Conservation (phyloP, 1,140 invertebrate species). For the Archegozetes longisetosus region DNA sequence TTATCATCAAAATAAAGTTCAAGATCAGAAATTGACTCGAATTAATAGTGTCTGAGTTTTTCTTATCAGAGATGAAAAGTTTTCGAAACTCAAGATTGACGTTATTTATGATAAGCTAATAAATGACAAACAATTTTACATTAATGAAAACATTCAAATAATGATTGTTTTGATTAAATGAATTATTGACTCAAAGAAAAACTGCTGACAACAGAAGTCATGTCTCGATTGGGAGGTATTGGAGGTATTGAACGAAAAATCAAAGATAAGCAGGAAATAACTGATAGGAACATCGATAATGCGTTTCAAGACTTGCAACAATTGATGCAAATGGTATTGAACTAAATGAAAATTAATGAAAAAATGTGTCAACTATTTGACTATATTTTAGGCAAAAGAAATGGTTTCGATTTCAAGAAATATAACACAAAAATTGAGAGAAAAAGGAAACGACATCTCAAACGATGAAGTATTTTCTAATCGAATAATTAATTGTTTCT, state of each 20-base stretch:
- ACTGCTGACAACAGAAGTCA: no score
- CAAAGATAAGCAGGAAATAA: constrained; percentile 71
- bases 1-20: no score
- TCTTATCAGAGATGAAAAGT: no score
- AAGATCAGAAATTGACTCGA: no score
- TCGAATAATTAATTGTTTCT: constrained; percentile 7
- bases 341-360: not conserved
- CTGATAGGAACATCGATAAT: constrained; percentile 71
- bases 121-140: no score
- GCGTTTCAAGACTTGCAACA: constrained; percentile 91
- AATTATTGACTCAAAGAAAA: no score
- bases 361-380: constrained; percentile 4
- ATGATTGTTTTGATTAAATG: no score
- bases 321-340: constrained; percentile 64
- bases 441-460: constrained; percentile 86
- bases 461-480: constrained; percentile 69
- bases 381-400: constrained; percentile 51
- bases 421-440: constrained; percentile 83
- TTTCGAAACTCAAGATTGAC: no score
- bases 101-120: no score
- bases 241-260: constrained; percentile 86
- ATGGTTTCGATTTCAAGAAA: constrained; percentile 85
- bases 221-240: constrained; percentile 44
- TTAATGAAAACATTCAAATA: no score
- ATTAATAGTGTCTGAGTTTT: no score